Evolutionary conservation across 2,888 invertebrate genomes (phyloP).

Genomic region (Erebia palarica): DNA sequence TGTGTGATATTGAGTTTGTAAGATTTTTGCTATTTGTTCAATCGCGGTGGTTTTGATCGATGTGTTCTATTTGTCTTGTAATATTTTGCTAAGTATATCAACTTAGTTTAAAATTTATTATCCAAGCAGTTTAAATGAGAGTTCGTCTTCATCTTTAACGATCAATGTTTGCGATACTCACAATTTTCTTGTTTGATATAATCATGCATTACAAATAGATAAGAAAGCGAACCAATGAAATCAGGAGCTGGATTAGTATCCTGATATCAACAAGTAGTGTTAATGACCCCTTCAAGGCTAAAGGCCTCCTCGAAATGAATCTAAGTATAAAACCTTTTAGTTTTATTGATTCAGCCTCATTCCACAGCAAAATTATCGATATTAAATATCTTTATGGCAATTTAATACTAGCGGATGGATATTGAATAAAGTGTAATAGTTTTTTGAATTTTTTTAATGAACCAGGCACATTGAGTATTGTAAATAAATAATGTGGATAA

Average conservation of each 20-base stretch:
- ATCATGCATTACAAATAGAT: conserved; percentile 43
- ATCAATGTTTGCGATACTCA: background rate
- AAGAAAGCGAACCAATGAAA: conserved; percentile 50
- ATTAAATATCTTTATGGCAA: conserved; percentile 73
- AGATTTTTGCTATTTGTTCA: background rate
- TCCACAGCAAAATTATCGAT: conserved; percentile 71
- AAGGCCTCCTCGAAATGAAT: conserved; percentile 69
- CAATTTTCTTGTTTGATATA: background rate
- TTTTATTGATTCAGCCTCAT: conserved; percentile 73
- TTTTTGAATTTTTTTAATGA: conserved; percentile 54
- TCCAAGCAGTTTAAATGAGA: background rate
- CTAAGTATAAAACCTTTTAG: conserved; percentile 75
- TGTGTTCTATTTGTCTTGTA: background rate
- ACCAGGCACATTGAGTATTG: conserved; percentile 46
- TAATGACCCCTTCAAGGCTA: conserved; percentile 78
- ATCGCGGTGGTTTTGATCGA: background rate
- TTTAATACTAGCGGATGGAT: conserved; percentile 55
- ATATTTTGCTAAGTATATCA: background rate
- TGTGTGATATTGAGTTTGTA: background rate
- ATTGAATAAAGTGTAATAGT: conserved; percentile 51
- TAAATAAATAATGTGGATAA: conserved; percentile 27
- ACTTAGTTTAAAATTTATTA: background rate
- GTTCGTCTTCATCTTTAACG: background rate
- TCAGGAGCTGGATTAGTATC: conserved; percentile 70
- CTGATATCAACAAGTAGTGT: conserved; percentile 68